Base-by-base conservation (phyloP, 2,113 vertebrate genomes). In the Nesogale talazaci region DNA sequence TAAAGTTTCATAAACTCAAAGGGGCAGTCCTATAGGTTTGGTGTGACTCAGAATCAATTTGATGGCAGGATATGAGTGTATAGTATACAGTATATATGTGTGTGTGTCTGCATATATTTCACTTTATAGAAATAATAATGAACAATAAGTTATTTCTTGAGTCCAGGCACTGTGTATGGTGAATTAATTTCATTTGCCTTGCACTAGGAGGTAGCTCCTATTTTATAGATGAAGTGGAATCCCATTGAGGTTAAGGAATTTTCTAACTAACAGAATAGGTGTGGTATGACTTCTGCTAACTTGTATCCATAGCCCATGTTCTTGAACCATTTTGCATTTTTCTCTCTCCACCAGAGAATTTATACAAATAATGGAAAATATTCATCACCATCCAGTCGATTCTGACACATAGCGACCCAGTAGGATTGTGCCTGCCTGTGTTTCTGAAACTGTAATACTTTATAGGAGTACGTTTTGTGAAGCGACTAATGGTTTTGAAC, bases 161-260 rank as follows among this genome's bases (percentile, higher is more conserved):
- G 36, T 16, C 22, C 25, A 84, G 40, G 27, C 27, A 79, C 23
- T 83, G 77, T 94, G 29, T 0, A 20, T n/a, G 67, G 92, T 83
- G 52, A 75, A 27, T 79, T 83, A 15, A 69, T 27, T 79, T 83
- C 23, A 69, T 27, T 22, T 65, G 29, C n/a, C 69, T 27, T 81
- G 91, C 38, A n/a, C 20, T 70, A 74, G 77, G 3, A 42, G 15
- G 72, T 40, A 86, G 22, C 34, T 65, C 38, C 27, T 38, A 57
- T 63, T 80, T 86, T 91, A 83, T 52, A 59, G 31, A 92, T 56
- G 31, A 22, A 94, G 74, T 36, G 59, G 83, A 96, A 77, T 83
- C 14, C 23, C 74, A 63, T 38, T 77, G 56, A 38, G 20, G 38
- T 61, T 52, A 84, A 90, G 34, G 80, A 90, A 74, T 12, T 56